Base-by-base conservation (phyloP, 64 coral and sea anemone species). In the Hydrozoanthus tunicans region DNA sequence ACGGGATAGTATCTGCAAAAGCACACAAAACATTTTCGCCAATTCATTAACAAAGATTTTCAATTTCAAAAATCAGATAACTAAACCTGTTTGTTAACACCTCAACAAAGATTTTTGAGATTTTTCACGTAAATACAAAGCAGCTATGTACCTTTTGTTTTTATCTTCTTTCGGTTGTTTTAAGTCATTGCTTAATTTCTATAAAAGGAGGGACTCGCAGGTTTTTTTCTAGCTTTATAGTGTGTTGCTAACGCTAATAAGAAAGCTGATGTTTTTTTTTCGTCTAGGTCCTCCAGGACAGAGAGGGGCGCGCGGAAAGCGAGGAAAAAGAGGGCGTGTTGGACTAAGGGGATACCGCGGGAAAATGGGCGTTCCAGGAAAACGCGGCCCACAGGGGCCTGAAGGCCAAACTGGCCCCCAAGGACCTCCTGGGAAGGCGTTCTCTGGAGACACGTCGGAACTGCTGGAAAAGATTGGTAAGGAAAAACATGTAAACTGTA, bases 401-500 rank as follows among this genome's bases (percentile, higher is more conserved):
- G 32, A 85, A 57, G 82, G 82, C 0, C 82, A 51, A 56, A 53
- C n/a, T 5, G 82, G 82, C 12, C 82, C 63, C 6, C 64, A 51
- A 6, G 82, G 82, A 4, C 82, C 82, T 64, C 82, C 82, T 1
- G 82, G 82, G 57, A 85, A 5, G 65, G 82, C 82, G 6, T 85
- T 85, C 52, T 85, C 82, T 69, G 82, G 82, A 13, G 70, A 85
- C 65, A 85, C 82, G 1, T 85, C 82, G 5, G 64, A 68, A 9
- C 4, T 85, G 3, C 53, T 85, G 82, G 82, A 85, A 85, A 68
- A 65, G 14, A 70, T 85, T 70, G 82, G 82, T 85, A 85, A 85
- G 64, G 5, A 43, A 58, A 11, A 15, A 27, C 2, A 32, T 12
- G 7, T 11, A 15, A 17, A 20, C 0, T 5, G 14, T 15, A 20